Conservation (phyloP, 2,797 vertebrate genomes). For the Enteromius viviparus region DNA sequence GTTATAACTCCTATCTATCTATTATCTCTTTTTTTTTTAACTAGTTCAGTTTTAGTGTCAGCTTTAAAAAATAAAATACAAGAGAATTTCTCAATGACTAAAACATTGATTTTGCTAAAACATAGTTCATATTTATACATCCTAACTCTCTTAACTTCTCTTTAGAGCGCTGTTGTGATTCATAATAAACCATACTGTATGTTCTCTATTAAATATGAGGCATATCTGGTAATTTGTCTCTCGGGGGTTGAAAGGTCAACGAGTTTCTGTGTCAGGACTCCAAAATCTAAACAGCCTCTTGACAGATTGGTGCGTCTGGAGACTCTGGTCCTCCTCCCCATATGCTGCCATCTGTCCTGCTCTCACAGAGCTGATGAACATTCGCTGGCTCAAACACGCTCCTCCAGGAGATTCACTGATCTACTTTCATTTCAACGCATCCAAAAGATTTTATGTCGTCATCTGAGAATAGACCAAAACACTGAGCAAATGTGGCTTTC, state of each 20-base stretch:
- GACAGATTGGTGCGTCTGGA: conserved; percentile 78
- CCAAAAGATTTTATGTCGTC: background rate
- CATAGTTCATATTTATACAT: background rate
- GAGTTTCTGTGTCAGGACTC: conserved; percentile 69
- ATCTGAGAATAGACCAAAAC: background rate
- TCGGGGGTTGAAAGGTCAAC: conserved; percentile 71
- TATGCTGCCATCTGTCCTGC: conserved; percentile 81
- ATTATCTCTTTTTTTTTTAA: background rate
- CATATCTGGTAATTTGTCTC: conserved; percentile 46
- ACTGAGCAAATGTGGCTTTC: background rate
- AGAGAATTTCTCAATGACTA: background rate
- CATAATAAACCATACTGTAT: background rate
- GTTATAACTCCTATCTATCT: background rate
- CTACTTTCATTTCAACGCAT: background rate
- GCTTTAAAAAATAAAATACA: background rate
- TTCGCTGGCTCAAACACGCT: conserved; percentile 64
- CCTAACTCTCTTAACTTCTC: background rate
- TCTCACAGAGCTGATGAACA: conserved; percentile 61
- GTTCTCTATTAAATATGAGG: conserved; percentile 10
- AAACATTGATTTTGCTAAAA: background rate
- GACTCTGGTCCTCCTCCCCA: conserved; percentile 78
- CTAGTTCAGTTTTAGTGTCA: background rate
- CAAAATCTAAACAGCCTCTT: conserved; percentile 66
- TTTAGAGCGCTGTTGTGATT: background rate
- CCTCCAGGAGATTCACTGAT: background rate